Conservation (phyloP, 2,113 vertebrate species). For the Agapornis roseicollis region DNA sequence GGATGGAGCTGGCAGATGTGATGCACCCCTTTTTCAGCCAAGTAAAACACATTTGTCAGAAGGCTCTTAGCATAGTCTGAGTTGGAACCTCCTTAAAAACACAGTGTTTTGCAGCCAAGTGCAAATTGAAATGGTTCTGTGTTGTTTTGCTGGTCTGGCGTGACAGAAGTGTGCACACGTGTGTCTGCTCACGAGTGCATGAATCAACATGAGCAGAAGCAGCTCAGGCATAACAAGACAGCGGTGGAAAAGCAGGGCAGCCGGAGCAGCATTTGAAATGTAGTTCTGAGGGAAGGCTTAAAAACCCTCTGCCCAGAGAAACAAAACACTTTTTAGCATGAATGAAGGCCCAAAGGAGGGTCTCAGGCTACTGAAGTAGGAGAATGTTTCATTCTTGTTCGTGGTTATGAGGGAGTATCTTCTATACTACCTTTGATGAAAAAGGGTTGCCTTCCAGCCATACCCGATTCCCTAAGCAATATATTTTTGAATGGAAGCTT, state of each 20-base stretch:
- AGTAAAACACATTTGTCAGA: background rate
- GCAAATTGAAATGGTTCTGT: background rate
- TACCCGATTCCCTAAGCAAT: background rate
- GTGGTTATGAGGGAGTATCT: background rate
- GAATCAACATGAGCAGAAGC: background rate
- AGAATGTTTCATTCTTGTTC: background rate
- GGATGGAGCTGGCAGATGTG: background rate
- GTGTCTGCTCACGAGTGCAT: background rate
- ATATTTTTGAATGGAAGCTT: slow-evolving; percentile 12
- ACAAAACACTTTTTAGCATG: background rate
- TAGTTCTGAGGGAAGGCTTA: background rate
- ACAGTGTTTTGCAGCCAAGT: background rate
- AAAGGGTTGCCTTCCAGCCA: slow-evolving; percentile 19
- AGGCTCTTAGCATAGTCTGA: background rate
- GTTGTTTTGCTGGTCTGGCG: background rate
- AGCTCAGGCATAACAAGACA: background rate
- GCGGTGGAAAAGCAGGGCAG: background rate
- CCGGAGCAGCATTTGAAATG: background rate
- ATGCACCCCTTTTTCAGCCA: background rate
- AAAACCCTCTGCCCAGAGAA: background rate
- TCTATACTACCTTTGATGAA: background rate
- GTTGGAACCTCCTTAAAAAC: background rate
- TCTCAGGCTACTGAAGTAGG: background rate
- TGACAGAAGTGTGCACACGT: background rate
- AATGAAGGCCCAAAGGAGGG: background rate